Evolutionary conservation across 2,888 invertebrate species (phyloP), one percentile per base, ranked within the genome.

Genomic region (Thecocarcelia acutangulata): DNA sequence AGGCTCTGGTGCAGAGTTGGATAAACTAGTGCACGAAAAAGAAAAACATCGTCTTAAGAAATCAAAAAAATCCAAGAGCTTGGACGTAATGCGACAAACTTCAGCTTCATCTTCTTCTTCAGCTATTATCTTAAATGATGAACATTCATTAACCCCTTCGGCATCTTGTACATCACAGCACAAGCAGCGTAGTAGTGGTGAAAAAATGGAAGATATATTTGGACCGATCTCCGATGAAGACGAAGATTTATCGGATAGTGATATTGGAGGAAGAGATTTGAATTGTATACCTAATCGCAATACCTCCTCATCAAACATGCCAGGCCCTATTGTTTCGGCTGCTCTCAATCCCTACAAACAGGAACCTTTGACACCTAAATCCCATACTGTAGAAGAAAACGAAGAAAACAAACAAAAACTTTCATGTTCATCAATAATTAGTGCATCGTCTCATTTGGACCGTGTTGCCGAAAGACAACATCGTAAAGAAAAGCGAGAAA

Each of bases 181-280:
- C 19, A 77, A 82, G 50, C 78, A 68, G 13, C 69, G 95, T 81
- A 95, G 95, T 85, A 96, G 96, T 83, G 84, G 82, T n/a, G 96
- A 94, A 28, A 95, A 96, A 90, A 95, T 96, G 95, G 96, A 96
- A 89, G 96, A 96, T 85, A 96, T 97, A 81, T 97, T 97, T 90
- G 97, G 96, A 0, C 95, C 96, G 12, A 92, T 96, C 80, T 96
- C 97, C 0, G 97, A 96, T 86, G 95, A 96, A 85, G 89, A 91
- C 44, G 94, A 90, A 64, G 89, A 88, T 33, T 80, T 88, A 11
- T 87, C 89, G 0, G 89, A 88, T 24, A 87, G 87, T 9, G 80
- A 80, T 37, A 73, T 74, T 40, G 80, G 80, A 9, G 78, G 64
- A 21, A 78, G 78, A 68, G 82, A 82, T 54, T 70, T 82, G 24